These are phyloP conservation scores for Orbicella faveolata DNA, from an alignment of 64 coral and sea anemone species.

Conservation along the genomic window DNA sequence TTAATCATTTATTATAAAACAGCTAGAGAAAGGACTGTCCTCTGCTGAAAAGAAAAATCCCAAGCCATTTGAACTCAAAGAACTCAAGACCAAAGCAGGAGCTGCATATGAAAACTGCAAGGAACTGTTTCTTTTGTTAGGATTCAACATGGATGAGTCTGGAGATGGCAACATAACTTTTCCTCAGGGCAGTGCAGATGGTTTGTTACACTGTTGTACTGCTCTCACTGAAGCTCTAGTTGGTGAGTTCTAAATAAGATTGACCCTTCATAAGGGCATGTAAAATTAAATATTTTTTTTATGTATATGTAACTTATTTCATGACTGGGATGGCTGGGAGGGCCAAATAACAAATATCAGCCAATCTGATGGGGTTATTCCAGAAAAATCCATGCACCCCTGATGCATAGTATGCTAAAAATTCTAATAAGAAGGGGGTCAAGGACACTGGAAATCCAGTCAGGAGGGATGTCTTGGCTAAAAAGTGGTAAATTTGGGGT, in stretches of 20 bases:
- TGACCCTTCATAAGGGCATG: too few species aligned
- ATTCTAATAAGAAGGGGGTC: too few species aligned
- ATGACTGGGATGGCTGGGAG: too few species aligned
- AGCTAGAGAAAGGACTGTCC: conserved; percentile 64
- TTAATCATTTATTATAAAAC: not conserved
- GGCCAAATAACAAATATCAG: too few species aligned
- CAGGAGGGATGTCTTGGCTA: too few species aligned
- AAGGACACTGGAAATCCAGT: too few species aligned
- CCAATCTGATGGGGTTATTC: too few species aligned
- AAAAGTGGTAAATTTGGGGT: too few species aligned
- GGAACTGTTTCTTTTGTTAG: conserved; percentile 58
- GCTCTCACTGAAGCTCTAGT: conserved; percentile 61
- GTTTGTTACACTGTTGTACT: conserved; percentile 59
- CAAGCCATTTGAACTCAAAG: not conserved
- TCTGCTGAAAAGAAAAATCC: conserved; percentile 39
- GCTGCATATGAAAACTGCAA: conserved; percentile 21
- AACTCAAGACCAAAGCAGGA: conserved; percentile 45
- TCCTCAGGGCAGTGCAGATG: conserved; percentile 26
- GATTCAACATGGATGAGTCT: conserved; percentile 57
- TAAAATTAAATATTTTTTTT: too few species aligned
- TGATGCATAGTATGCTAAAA: too few species aligned
- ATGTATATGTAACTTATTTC: too few species aligned
- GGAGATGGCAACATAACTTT: conserved; percentile 55
- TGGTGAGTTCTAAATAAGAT: conserved; percentile 40
- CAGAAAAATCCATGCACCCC: too few species aligned